Evolutionary conservation across 2,113 vertebrate genomes (phyloP).

Genomic region (Ovis canadensis): DNA sequence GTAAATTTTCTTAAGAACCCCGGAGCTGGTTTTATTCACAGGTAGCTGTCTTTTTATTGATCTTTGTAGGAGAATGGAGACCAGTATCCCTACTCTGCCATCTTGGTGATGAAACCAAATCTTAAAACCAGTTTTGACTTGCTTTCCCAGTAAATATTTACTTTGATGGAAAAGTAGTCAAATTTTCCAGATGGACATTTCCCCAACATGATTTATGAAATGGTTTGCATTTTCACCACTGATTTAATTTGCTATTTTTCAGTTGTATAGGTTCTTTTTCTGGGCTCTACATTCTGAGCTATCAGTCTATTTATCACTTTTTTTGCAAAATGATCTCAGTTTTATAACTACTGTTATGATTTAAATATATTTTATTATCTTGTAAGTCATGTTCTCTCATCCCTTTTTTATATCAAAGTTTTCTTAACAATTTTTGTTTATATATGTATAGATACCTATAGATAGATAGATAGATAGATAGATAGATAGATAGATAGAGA

Average conservation of each 20-base stretch:
- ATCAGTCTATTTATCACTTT: conserved; percentile 1
- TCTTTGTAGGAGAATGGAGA: background rate
- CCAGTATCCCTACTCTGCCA: background rate
- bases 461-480: background rate
- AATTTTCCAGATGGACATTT: background rate
- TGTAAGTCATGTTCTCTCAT: background rate
- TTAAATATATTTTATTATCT: background rate
- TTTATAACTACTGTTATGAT: background rate
- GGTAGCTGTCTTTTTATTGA: background rate
- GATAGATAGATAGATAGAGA: background rate
- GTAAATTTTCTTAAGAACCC: background rate
- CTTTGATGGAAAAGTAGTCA: background rate
- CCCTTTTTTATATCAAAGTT: background rate
- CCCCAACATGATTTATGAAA: background rate
- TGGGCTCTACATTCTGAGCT: background rate
- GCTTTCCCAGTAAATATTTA: background rate
- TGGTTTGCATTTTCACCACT: background rate
- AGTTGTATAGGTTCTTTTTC: background rate
- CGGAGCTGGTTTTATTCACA: background rate
- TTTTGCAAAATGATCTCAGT: background rate
- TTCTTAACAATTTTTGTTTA: background rate
- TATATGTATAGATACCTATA: background rate
- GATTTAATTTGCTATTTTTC: background rate
- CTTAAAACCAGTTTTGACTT: background rate
- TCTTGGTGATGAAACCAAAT: background rate